Percentiles rank a stretch among this genome's conserved stretches.
Evolutionary conservation across 2,888 invertebrate genomes (phyloP).

Genomic region (Cheilosia vulpina): DNA sequence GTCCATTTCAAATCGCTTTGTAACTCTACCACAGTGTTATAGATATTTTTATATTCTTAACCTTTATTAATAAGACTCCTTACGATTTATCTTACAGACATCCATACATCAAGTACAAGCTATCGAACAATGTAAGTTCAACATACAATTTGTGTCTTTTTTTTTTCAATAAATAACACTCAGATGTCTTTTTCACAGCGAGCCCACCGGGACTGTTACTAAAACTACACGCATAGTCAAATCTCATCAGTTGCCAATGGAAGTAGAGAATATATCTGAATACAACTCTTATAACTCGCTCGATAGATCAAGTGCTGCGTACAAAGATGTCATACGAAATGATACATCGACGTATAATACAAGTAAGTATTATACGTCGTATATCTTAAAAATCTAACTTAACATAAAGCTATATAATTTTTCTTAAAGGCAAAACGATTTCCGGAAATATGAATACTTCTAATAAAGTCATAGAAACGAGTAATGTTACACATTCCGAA

Average conservation of each 20-base stretch:
- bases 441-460: slow-evolving; percentile 50
- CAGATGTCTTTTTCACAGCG: slow-evolving; percentile 68
- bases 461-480: slow-evolving; percentile 34
- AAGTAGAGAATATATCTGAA: slow-evolving; percentile 66
- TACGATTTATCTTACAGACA: slow-evolving; percentile 63
- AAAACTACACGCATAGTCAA: slow-evolving; percentile 81
- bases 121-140: slow-evolving; percentile 81
- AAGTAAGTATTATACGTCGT: too few species aligned
- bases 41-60: too few species aligned
- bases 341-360: slow-evolving; percentile 55
- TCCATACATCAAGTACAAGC: slow-evolving; percentile 73
- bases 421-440: slow-evolving; percentile 37
- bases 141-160: slow-evolving; percentile 14
- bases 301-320: slow-evolving; percentile 11
- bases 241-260: slow-evolving; percentile 77
- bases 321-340: slow-evolving; percentile 46
- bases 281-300: slow-evolving; percentile 50
- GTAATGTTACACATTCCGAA: slow-evolving; percentile 53
- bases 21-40: too few species aligned
- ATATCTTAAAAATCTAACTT: neutral
- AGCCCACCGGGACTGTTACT: slow-evolving; percentile 79
- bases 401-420: neutral
- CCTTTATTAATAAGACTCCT: too few species aligned
- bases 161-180: slow-evolving; percentile 9
- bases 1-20: too few species aligned